phyloP scores from a whole-genome alignment of 2,113 vertebrate species.

The Cryptomyrus ogoouensis region DNA sequence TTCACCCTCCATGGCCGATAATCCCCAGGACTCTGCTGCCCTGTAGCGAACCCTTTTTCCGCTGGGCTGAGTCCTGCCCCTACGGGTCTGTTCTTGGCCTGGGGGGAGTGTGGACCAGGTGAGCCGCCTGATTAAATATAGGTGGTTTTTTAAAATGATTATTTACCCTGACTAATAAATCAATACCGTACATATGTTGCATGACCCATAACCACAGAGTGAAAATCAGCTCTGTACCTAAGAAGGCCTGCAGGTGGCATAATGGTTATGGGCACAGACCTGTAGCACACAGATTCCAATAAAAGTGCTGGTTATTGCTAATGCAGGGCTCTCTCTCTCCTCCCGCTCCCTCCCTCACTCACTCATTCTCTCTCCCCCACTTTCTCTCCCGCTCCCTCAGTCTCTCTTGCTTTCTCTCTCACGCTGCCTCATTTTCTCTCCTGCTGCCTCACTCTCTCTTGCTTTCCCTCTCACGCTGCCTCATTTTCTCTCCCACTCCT shows the following conservation, averaged over 20 bases:
- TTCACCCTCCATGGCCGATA: background rate
- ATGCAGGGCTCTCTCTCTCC: background rate
- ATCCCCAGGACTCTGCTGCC: background rate
- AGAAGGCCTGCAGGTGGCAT: background rate
- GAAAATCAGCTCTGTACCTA: background rate
- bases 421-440: background rate
- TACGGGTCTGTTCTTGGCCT: background rate
- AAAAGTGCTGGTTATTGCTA: background rate
- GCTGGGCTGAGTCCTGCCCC: background rate
- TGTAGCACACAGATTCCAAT: background rate
- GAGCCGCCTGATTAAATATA: background rate
- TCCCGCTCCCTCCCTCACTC: background rate
- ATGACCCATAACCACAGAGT: background rate
- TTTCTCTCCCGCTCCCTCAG: background rate
- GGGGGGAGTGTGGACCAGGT: background rate
- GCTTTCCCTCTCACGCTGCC: background rate
- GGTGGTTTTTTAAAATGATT: background rate
- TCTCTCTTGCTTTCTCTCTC: background rate
- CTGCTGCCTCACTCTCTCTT: background rate
- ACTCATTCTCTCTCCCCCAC: background rate
- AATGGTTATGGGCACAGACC: background rate
- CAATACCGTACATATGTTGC: background rate
- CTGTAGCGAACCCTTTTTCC: background rate
- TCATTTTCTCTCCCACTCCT: background rate
- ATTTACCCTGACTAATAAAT: background rate